Evolutionary conservation across 2,113 vertebrate species (phyloP), one percentile per base, ranked within the genome.

Genomic region (Lonchura striata): DNA sequence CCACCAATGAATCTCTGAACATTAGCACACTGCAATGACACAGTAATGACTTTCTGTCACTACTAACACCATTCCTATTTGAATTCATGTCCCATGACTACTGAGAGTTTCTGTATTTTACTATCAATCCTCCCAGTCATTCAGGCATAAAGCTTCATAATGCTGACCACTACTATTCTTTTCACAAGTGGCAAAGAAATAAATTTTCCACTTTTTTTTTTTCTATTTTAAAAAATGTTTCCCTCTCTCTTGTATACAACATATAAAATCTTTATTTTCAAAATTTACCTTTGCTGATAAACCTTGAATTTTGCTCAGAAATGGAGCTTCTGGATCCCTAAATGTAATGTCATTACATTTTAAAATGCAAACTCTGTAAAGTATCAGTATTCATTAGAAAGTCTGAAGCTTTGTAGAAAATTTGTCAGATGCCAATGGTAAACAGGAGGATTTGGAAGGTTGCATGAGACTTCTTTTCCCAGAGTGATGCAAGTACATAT

Each of bases 31-130:
- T 90, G 82, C 84, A 88, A 75, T 82, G 68, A 83, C 82, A 90
- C 11, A 31, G 77, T 94, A 97, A 97, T 92, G 96, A 92, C 94
- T 97, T 97, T 96, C 96, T 97, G 95, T 95, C 96, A 94, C 91
- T 96, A 89, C 72, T 95, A 86, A 95, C 94, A 84, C 86, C 50
- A 50, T 82, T 94, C 68, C 83, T 90, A 90, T 92, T 53, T 94
- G 85, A 97, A 96, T 93, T 85, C 64, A 91, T 91, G 88, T 94
- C 89, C 83, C 72, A 50, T 85, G 97, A 95, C 83, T 94, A n/a
- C n/a, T n/a, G 86, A 91, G 88, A 96, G 79, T 81, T 76, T 94
- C 94, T 87, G 57, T 86, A 83, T 96, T 77, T 97, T 89, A 88
- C 89, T 91, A 84, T 80, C 69, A 92, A 41, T 59, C 41, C 35